Evolutionary conservation across 2,113 vertebrate species (phyloP), one percentile per base, ranked within the genome.

Genomic region (Archocentrus centrarchus): DNA sequence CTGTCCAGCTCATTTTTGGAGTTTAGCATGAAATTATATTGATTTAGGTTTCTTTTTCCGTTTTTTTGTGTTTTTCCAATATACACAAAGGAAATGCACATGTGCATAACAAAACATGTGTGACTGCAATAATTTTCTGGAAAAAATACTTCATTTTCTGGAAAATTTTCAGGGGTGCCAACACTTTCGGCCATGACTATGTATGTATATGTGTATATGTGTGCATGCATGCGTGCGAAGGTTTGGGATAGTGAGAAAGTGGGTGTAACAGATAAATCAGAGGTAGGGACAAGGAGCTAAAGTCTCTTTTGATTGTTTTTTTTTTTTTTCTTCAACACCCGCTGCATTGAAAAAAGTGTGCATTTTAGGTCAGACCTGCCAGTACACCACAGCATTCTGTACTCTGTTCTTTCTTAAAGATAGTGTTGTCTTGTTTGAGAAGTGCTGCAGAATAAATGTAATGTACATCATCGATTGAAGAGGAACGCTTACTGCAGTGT

Each of bases 361-460:
- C 44, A 32, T 73, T 53, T 73, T 73, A 47, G 17, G 57, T 53
- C 13, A 73, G 93, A 93, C 93, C 94, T 85, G 86, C 79, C 64
- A 64, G 89, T 94, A 96, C 93, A 93, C 90, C 55, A 79, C 84
- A 79, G 79, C 84, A 94, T 91, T 90, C 78, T 95, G 82, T 91
- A 86, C 85, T 93, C 84, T 91, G 87, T 84, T 82, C 88, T 59
- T 85, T 77, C 13, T 59, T 79, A 59, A 27, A 68, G 80, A 73
- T 73, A 60, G 6, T 55, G 27, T 55, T 27, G 47, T 55, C 27
- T 73, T 73, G 68, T 73, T 73, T 53, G 44, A 53, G 4, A 47
- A 15, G 15, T 1, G 24, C 44, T 73, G 68, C 53, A 27, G 11
- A 73, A 35, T 24, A 73, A 32, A 50, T 1, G 1, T 32, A 73